A percentile compares a stretch with the other conserved stretches of the same genome.
Conservation (phyloP, 1,140 invertebrate species). For the Brachionus rubens region DNA sequence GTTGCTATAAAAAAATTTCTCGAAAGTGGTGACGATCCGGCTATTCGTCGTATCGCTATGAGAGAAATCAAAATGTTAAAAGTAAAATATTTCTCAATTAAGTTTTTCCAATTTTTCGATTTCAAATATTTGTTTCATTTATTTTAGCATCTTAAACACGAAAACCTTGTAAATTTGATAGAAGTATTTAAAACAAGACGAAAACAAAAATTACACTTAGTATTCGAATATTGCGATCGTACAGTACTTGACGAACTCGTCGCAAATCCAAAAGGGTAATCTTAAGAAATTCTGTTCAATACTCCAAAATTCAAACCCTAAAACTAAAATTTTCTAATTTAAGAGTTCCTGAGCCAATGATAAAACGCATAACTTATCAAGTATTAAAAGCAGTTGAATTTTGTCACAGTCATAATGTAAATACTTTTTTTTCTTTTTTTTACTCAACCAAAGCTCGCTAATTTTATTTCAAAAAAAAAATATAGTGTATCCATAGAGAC, state of each 20-base stretch:
- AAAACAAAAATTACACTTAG: constrained; percentile 90
- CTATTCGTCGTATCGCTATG: constrained; percentile 95
- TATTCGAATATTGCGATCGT: constrained; percentile 97
- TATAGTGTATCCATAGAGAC: constrained; percentile 83
- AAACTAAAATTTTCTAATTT: neutral
- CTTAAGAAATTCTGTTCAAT: no score
- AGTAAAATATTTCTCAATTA: constrained; percentile 66
- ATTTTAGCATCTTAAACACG: constrained; percentile 91
- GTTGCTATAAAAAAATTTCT: constrained; percentile 99
- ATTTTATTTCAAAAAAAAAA: no score
- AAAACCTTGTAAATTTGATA: constrained; percentile 91
- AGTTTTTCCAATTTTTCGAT: no score
- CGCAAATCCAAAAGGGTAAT: constrained; percentile 74
- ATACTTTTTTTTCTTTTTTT: no score
- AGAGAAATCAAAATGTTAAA: constrained; percentile 94
- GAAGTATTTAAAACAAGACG: constrained; percentile 83
- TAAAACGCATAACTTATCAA: constrained; percentile 89
- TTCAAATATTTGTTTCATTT: neutral
- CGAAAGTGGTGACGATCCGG: constrained; percentile 95
- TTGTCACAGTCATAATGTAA: constrained; percentile 84
- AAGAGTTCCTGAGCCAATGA: constrained; percentile 79
- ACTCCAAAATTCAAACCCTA: no score
- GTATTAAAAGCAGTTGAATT: constrained; percentile 88
- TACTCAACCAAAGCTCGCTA: no score
- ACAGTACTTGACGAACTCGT: constrained; percentile 94